Evolutionary conservation across 30 jellyfish, hydroid and myxozoan species (phyloP).

Genomic region (Chrysaora quinquecirrha): DNA sequence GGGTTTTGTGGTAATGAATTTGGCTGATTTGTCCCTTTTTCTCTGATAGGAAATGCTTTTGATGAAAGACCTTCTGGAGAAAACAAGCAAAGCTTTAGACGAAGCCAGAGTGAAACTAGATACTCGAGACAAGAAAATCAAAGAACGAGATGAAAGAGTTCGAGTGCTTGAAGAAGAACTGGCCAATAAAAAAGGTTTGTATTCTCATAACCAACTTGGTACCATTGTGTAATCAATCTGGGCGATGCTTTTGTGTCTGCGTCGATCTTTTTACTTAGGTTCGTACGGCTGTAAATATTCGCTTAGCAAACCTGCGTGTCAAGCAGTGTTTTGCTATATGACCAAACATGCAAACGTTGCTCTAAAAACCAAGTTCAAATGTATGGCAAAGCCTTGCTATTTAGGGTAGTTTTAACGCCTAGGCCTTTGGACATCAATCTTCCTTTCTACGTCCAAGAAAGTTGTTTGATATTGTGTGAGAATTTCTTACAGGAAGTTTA

Average conservation of each 20-base stretch:
- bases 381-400: background rate
- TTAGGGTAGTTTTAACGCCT: background rate
- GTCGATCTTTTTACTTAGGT: background rate
- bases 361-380: background rate
- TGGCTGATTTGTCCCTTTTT: too few relatives aligned
- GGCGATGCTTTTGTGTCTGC: background rate
- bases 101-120: conserved; percentile 80
- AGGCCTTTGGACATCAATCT: too few relatives aligned
- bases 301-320: background rate
- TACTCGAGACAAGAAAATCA: conserved; percentile 60
- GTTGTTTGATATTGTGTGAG: too few relatives aligned
- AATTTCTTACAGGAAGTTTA: too few relatives aligned
- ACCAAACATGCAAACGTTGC: background rate
- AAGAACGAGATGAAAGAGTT: conserved; percentile 28
- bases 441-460: too few relatives aligned
- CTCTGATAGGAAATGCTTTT: conserved; percentile 47
- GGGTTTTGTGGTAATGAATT: too few relatives aligned
- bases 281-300: background rate
- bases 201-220: conserved; percentile 65
- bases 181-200: conserved; percentile 66
- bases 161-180: conserved; percentile 6
- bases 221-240: conserved; percentile 53
- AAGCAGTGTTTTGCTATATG: background rate
- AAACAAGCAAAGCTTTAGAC: conserved; percentile 74
- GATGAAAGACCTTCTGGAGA: conserved; percentile 54